Evolutionary conservation across 1,140 invertebrate species (phyloP).

Genomic region (Pseudomyrmex pallidus): DNA sequence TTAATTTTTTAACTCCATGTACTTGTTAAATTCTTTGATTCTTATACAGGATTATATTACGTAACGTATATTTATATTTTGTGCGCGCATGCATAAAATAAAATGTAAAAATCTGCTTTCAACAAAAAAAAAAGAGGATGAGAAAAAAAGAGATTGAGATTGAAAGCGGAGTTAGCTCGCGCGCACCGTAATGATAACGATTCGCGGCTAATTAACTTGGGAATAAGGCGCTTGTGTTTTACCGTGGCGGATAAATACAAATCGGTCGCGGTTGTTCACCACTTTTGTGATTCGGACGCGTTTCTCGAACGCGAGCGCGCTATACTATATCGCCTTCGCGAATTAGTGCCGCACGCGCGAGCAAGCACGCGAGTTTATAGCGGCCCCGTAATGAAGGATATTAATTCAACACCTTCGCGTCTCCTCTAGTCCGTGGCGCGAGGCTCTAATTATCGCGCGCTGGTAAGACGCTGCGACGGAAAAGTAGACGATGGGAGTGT

Average conservation of each 20-base stretch:
- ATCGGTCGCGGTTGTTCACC: constrained; percentile 42
- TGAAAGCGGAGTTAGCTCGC: constrained; percentile 13
- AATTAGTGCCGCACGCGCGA: constrained; percentile 48
- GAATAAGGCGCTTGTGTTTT: constrained; percentile 50
- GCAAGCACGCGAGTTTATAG: constrained; percentile 14
- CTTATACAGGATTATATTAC: not conserved
- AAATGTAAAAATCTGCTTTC: not conserved
- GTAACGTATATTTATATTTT: no score
- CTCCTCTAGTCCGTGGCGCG: not conserved
- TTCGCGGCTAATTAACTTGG: constrained; percentile 41
- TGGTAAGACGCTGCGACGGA: constrained; percentile 19
- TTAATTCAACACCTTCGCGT: constrained; percentile 53
- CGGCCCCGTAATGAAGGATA: constrained; percentile 32
- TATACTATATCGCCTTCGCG: constrained; percentile 18
- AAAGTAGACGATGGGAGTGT: constrained; percentile 16
- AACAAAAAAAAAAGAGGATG: not conserved
- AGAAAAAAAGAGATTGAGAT: constrained; percentile 30
- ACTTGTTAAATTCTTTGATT: not conserved
- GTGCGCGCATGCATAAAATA: not conserved
- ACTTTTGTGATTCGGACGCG: constrained; percentile 32
- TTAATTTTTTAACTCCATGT: no score
- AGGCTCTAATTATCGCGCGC: constrained; percentile 55
- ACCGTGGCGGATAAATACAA: constrained; percentile 46
- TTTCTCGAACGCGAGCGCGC: not conserved
- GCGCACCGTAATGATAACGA: constrained; percentile 43